Percentiles rank a stretch among this genome's conserved stretches.
phyloP scores from a whole-genome alignment of 2,113 vertebrate species.

The Passer montanus region DNA sequence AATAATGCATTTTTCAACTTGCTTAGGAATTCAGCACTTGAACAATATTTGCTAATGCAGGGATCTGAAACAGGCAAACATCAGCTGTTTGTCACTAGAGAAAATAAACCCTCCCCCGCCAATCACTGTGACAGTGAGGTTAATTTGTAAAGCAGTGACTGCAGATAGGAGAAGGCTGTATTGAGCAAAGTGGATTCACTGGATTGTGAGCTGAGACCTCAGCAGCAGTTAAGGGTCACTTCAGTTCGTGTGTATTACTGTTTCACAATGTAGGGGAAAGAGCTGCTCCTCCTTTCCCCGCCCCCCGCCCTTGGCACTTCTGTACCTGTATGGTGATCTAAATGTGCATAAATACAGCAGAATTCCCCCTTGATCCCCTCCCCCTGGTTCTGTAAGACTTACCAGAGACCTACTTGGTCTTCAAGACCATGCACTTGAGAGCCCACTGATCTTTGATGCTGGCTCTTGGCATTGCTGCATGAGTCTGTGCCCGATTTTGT shows the following conservation, averaged over 20 bases:
- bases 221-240: neutral
- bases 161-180: neutral
- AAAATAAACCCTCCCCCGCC: neutral
- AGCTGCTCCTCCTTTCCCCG: neutral
- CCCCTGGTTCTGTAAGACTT: neutral
- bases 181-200: neutral
- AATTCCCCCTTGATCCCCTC: neutral
- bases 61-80: slow-evolving; percentile 36
- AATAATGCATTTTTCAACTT: slow-evolving; percentile 40
- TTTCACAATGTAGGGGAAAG: neutral
- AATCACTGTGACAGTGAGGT: neutral
- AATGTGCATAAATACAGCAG: neutral
- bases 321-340: neutral
- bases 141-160: slow-evolving; percentile 28
- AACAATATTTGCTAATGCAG: slow-evolving; percentile 21
- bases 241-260: neutral
- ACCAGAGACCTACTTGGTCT: neutral
- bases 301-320: neutral
- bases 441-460: neutral
- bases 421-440: neutral
- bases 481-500: neutral
- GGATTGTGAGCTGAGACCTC: neutral
- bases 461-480: neutral
- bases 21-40: slow-evolving; percentile 30
- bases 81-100: neutral